A percentile compares a stretch with the other conserved stretches of the same genome.
Evolutionary conservation across 2,888 invertebrate genomes (phyloP).

Genomic region (Autographa pulchrina): DNA sequence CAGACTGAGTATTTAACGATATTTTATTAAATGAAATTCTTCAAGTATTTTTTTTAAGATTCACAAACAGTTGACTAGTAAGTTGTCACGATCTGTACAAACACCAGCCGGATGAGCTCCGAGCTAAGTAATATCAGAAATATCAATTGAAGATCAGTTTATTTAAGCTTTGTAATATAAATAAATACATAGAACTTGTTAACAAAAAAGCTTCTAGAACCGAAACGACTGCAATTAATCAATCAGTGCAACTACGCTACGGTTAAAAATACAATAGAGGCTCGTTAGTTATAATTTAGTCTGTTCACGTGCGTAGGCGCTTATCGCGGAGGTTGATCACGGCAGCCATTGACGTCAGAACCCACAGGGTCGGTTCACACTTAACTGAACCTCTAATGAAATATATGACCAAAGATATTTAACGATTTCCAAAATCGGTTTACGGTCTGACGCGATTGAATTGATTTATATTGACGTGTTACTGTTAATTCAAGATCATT

Average conservation of each 20-base stretch:
- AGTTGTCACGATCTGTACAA: too few species aligned
- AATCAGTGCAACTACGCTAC: conserved; percentile 17
- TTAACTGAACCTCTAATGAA: conserved; percentile 36
- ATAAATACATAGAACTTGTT: not conserved
- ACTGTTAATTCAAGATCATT: not conserved
- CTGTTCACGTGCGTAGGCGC: conserved; percentile 55
- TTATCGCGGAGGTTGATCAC: conserved; percentile 64
- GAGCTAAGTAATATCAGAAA: too few species aligned
- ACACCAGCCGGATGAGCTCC: too few species aligned
- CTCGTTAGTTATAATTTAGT: conserved; percentile 48
- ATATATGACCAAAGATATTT: conserved; percentile 24
- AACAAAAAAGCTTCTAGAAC: not conserved
- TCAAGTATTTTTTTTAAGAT: too few species aligned
- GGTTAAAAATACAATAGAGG: conserved; percentile 39
- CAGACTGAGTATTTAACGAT: too few species aligned
- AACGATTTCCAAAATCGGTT: conserved; percentile 19
- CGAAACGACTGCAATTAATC: conserved; percentile 1
- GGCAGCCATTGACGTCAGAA: conserved; percentile 72
- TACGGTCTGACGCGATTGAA: not conserved
- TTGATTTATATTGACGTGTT: not conserved
- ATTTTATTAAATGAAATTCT: too few species aligned
- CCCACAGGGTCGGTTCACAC: conserved; percentile 65
- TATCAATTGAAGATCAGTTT: too few species aligned
- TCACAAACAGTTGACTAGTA: too few species aligned
- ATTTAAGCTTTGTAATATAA: not conserved